A percentile compares a stretch with the other conserved stretches of the same genome.
Conservation (phyloP, 2,113 vertebrate genomes). For the Acanthisitta chloris region DNA sequence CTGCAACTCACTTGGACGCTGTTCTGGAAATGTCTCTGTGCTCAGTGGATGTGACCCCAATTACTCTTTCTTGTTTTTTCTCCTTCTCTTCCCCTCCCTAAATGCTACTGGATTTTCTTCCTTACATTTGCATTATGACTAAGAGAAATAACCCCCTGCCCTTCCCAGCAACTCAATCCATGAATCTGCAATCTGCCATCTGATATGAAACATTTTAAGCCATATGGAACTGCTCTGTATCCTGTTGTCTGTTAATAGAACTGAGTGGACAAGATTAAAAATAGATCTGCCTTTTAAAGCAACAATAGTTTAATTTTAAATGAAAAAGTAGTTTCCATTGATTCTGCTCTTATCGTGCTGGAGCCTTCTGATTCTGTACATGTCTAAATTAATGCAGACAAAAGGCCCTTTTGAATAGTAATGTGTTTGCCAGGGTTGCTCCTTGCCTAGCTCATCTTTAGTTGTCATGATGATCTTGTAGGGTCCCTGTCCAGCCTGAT, state of each 20-base stretch:
- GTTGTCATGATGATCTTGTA: not conserved
- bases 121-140: conserved; percentile 43
- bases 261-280: conserved; percentile 2
- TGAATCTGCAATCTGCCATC: not conserved
- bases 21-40: conserved; percentile 47
- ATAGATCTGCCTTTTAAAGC: not conserved
- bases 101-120: not conserved
- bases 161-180: not conserved
- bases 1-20: not conserved
- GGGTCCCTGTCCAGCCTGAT: not conserved
- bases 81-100: not conserved
- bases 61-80: conserved; percentile 11
- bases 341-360: not conserved
- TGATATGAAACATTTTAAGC: not conserved
- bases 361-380: not conserved
- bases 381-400: not conserved
- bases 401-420: not conserved
- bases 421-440: not conserved
- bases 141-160: conserved; percentile 17
- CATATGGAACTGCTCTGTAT: not conserved
- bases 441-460: not conserved
- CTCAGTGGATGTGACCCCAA: conserved; percentile 54
- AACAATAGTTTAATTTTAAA: not conserved
- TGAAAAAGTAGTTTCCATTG: not conserved
- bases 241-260: not conserved